Base-by-base conservation (phyloP, 2,797 vertebrate species). In the Hapalemur alaotrensis region DNA sequence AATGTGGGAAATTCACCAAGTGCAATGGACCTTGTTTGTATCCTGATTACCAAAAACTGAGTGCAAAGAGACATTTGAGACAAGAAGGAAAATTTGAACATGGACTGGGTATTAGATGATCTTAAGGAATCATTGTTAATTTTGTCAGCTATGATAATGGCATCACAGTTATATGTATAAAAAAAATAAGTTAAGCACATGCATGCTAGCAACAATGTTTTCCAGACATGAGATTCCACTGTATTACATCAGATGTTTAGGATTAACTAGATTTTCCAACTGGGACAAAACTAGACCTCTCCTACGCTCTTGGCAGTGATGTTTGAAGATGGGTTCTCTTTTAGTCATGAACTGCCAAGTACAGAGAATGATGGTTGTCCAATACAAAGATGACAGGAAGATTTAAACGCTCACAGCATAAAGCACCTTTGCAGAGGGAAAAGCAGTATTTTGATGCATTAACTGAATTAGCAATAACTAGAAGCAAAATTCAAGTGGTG, bases 291-390 rank as follows among this genome's bases (percentile, higher is more conserved):
- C 79, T 87, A 98, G 92, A 92, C 90, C 95, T 98, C 91, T 95
- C 96, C 97, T 95, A 96, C 5, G 41, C 92, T 97, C 92, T 98
- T 98, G 96, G 98, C 97, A 98, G 93, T 97, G 97, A 97, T 95
- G 96, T 98, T 98, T 98, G 97, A 98, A 95, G 97, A 95, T 95
- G 95, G 91, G 85, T 98, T 97, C 95, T 96, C 98, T 97, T 97
- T 97, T 95, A 97, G 96, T 97, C 93, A 94, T 87, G 92, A 98
- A 95, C 93, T 89, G 83, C 89, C 89, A 92, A 97, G 91, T n/a
- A 17, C 63, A 65, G 32, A 88, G 91, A 93, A 96, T 93, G 85
- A 97, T 94, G 95, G 95, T 54, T 95, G 84, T 86, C 28, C 28
- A 91, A 81, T 92, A 86, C 78, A 93, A 92, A 96, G 46, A 97